A percentile compares a stretch with the other conserved stretches of the same genome.
These are phyloP conservation scores for Hololepta plana DNA, from an alignment of 2,888 invertebrate genomes.

Conservation along the genomic window DNA sequence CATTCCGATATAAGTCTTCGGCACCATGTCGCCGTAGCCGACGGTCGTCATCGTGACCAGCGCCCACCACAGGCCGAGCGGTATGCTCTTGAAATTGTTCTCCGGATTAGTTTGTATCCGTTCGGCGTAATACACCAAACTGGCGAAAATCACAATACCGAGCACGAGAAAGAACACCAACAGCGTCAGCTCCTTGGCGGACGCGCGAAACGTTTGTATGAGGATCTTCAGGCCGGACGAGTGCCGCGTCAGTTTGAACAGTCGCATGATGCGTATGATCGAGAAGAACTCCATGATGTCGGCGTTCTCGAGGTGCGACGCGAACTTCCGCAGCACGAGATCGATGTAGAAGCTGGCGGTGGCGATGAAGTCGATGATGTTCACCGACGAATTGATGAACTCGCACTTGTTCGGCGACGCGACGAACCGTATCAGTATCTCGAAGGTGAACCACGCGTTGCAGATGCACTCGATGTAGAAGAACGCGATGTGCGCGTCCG, in stretches of 20 bases:
- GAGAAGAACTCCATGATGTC: conserved; percentile 95
- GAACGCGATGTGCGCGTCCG: conserved; percentile 93
- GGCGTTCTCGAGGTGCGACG: conserved; percentile 81
- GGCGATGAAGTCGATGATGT: conserved; percentile 98
- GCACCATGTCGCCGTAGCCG: conserved; percentile 97
- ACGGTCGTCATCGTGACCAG: conserved; percentile 98
- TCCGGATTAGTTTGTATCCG: conserved; percentile 78
- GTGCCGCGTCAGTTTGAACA: conserved; percentile 93
- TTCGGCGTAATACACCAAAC: conserved; percentile 95
- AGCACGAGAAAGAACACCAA: conserved; percentile 95
- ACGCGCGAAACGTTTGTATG: conserved; percentile 94
- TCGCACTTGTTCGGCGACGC: conserved; percentile 87
- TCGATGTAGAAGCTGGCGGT: conserved; percentile 98
- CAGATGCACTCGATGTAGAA: conserved; percentile 98
- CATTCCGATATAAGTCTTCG: conserved; percentile 97
- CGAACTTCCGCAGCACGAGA: conserved; percentile 73
- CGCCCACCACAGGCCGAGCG: conserved; percentile 96
- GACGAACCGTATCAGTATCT: conserved; percentile 70
- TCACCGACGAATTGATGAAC: conserved; percentile 86
- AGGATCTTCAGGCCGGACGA: conserved; percentile 95
- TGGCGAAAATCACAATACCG: conserved; percentile 96
- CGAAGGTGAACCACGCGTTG: conserved; percentile 98
- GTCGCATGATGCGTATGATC: conserved; percentile 92
- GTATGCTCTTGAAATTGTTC: conserved; percentile 97
- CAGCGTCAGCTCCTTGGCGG: conserved; percentile 89